Evolutionary conservation across 2,888 invertebrate genomes (phyloP).

Genomic region (Drosophila niveifrons): DNA sequence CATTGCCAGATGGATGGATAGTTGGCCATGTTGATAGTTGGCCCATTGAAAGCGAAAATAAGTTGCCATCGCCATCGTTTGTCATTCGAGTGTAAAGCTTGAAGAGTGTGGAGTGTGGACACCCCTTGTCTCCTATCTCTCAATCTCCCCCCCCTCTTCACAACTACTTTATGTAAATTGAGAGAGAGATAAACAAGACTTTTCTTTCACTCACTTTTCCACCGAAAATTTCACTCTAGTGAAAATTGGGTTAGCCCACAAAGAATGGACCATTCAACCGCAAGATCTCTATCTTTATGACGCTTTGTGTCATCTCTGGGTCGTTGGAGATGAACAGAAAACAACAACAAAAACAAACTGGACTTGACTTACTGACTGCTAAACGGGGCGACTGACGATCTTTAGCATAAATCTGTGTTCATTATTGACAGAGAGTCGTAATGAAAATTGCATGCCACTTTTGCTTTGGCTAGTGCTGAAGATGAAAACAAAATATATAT

Average conservation of each 20-base stretch:
- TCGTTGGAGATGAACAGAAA: slow-evolving; percentile 17
- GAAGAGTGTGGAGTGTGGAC: slow-evolving; percentile 5
- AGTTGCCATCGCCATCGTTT: slow-evolving; percentile 31
- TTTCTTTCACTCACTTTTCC: slow-evolving; percentile 44
- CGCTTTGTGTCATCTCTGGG: slow-evolving; percentile 53
- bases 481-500: slow-evolving; percentile 48
- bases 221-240: slow-evolving; percentile 69
- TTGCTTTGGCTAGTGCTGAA: slow-evolving; percentile 19
- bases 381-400: slow-evolving; percentile 4
- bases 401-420: slow-evolving; percentile 9
- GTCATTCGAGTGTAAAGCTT: slow-evolving; percentile 14
- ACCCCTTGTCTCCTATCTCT: not conserved
- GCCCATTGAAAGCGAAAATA: slow-evolving; percentile 63
- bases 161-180: slow-evolving; percentile 64
- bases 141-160: not conserved
- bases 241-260: slow-evolving; percentile 71
- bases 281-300: slow-evolving; percentile 46
- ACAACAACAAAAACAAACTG: no score
- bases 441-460: slow-evolving; percentile 47
- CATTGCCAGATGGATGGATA: slow-evolving; percentile 25
- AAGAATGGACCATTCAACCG: slow-evolving; percentile 16
- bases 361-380: not conserved
- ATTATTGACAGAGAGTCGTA: slow-evolving; percentile 32
- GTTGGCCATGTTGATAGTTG: slow-evolving; percentile 45
- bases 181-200: slow-evolving; percentile 65